These are phyloP conservation scores for Apis florea DNA, from an alignment of 1,140 invertebrate species.

Conservation along the genomic window DNA sequence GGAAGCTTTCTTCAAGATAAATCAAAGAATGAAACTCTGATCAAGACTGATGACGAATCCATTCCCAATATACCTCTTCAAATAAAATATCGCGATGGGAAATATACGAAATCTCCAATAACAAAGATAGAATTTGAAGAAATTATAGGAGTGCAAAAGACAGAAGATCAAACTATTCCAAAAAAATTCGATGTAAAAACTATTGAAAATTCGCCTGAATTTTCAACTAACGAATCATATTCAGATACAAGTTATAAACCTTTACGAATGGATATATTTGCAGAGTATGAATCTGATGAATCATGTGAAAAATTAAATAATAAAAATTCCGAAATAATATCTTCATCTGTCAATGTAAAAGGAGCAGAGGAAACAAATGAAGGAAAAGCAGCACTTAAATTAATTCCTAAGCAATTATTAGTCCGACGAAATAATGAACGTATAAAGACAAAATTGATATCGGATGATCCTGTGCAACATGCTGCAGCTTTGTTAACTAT, in stretches of 20 bases:
- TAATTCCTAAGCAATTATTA: slow-evolving; percentile 74
- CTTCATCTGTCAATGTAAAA: slow-evolving; percentile 24
- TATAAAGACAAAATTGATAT: slow-evolving; percentile 41
- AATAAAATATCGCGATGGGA: slow-evolving; percentile 48
- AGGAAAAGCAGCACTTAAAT: slow-evolving; percentile 63
- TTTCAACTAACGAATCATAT: slow-evolving; percentile 38
- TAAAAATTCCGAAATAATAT: background rate
- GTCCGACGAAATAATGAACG: slow-evolving; percentile 62
- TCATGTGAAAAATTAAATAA: slow-evolving; percentile 12
- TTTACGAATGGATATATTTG: slow-evolving; percentile 64
- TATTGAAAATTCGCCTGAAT: slow-evolving; percentile 19
- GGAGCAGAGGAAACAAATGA: slow-evolving; percentile 52
- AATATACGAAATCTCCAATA: slow-evolving; percentile 5
- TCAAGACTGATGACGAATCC: slow-evolving; percentile 36
- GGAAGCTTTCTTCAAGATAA: background rate
- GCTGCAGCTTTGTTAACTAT: slow-evolving; percentile 45
- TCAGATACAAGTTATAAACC: slow-evolving; percentile 28
- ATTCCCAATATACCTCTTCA: slow-evolving; percentile 48
- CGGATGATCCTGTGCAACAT: slow-evolving; percentile 51
- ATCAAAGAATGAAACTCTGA: slow-evolving; percentile 24
- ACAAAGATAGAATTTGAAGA: slow-evolving; percentile 38
- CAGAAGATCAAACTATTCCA: slow-evolving; percentile 22
- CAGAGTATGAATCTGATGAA: slow-evolving; percentile 46
- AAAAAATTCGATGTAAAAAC: slow-evolving; percentile 23
- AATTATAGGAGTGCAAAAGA: slow-evolving; percentile 20